These are phyloP conservation scores for Asarcornis scutulata DNA, from an alignment of 2,113 vertebrate species.

Conservation along the genomic window DNA sequence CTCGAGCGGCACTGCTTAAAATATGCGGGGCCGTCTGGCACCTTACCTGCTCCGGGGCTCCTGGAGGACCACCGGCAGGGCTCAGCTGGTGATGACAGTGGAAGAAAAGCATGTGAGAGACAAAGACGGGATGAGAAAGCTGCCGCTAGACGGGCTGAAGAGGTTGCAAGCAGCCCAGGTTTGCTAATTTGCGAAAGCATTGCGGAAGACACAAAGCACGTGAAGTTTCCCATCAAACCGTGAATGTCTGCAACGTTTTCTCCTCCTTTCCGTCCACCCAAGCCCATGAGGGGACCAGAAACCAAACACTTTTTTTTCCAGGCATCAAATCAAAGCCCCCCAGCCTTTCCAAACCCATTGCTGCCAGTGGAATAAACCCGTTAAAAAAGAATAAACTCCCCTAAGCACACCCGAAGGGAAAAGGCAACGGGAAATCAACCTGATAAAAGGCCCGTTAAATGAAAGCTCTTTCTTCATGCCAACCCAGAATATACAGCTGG, in stretches of 20 bases:
- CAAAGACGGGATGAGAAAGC: not conserved
- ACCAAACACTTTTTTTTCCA: not conserved
- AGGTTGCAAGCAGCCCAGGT: not conserved
- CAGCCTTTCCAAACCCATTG: not conserved
- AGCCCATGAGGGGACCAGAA: not conserved
- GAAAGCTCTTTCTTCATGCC: not conserved
- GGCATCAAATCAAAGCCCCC: not conserved
- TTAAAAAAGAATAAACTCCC: slow-evolving; percentile 49
- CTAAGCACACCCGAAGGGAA: not conserved
- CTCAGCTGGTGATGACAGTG: not conserved
- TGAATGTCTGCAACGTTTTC: not conserved
- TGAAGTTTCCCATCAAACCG: not conserved
- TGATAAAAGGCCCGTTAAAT: slow-evolving; percentile 11
- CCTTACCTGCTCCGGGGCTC: not conserved
- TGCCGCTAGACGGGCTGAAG: not conserved
- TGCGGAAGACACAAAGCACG: not conserved
- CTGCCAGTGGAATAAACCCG: slow-evolving; percentile 4
- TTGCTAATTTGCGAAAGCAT: not conserved
- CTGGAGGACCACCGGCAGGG: not conserved
- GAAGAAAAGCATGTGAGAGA: not conserved
- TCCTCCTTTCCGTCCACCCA: not conserved
- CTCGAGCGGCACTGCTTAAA: not conserved
- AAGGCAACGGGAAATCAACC: not conserved
- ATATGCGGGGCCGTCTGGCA: not conserved
- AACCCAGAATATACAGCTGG: not conserved